phyloP scores from a whole-genome alignment of 2,797 vertebrate species.

The Sarcophilus harrisii region DNA sequence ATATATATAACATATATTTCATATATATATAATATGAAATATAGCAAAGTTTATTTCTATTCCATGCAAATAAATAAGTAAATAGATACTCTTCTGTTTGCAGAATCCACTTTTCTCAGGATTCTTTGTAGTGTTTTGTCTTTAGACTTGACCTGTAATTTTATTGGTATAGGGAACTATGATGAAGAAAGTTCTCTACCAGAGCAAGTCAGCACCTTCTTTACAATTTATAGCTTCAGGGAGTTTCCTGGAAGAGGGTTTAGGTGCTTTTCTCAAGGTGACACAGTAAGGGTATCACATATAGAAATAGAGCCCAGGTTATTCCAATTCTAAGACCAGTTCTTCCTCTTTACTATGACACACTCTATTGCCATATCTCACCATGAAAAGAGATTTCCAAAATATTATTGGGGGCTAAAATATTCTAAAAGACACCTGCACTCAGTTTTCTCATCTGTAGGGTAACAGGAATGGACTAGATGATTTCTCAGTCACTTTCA shows the following conservation, averaged over 20 bases:
- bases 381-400: slow-evolving; percentile 45
- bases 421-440: background rate
- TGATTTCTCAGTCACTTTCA: background rate
- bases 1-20: no score
- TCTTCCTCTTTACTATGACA: background rate
- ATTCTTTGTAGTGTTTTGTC: background rate
- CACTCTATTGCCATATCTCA: slow-evolving; percentile 17
- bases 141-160: background rate
- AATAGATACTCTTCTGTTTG: background rate
- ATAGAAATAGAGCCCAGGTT: background rate
- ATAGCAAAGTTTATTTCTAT: background rate
- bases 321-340: background rate
- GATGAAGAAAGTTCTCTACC: background rate
- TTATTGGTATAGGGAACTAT: background rate
- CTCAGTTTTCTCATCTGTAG: background rate
- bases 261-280: background rate
- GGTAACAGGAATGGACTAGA: background rate
- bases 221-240: background rate
- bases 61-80: slow-evolving; percentile 21
- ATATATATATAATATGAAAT: slow-evolving; percentile 26
- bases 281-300: background rate
- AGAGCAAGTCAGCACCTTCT: background rate
- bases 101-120: background rate
- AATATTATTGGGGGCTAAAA: slow-evolving; percentile 24
- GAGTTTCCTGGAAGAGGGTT: background rate